These are phyloP conservation scores for Asarcornis scutulata DNA, from an alignment of 2,113 vertebrate species.

Conservation along the genomic window DNA sequence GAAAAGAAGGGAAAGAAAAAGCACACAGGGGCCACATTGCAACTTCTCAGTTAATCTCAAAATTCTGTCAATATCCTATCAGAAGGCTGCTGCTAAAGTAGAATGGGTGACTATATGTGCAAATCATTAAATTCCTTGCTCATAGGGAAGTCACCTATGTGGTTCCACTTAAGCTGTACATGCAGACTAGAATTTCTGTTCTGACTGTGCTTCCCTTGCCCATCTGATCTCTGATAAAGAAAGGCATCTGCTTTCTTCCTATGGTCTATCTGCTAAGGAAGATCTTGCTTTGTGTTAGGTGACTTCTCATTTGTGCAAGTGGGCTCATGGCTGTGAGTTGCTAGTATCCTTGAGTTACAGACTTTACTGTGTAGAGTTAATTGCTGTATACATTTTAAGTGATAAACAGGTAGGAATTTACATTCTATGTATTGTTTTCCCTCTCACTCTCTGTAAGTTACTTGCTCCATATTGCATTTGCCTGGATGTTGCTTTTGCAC, in stretches of 20 bases:
- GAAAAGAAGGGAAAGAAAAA: not conserved
- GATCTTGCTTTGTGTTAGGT: not conserved
- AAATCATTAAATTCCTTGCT: not conserved
- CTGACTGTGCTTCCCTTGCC: not conserved
- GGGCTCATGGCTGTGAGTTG: not conserved
- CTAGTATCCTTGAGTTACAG: not conserved
- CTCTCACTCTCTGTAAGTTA: not conserved
- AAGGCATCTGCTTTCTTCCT: not conserved
- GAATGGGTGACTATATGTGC: accelerated
- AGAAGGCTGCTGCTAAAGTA: not conserved
- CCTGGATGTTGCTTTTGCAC: not conserved
- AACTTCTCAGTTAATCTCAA: not conserved
- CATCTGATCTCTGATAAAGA: not conserved
- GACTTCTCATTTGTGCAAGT: not conserved
- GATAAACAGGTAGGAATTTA: not conserved
- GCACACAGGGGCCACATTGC: not conserved
- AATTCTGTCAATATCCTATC: not conserved
- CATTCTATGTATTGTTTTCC: not conserved
- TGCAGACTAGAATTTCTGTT: not conserved
- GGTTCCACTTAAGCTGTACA: not conserved
- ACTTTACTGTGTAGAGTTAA: not conserved
- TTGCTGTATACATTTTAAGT: not conserved
- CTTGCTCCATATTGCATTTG: not conserved
- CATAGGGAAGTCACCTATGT: not conserved
- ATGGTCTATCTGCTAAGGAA: not conserved